Conservation (phyloP, 2,797 vertebrate species). For the Mareca strepera region DNA sequence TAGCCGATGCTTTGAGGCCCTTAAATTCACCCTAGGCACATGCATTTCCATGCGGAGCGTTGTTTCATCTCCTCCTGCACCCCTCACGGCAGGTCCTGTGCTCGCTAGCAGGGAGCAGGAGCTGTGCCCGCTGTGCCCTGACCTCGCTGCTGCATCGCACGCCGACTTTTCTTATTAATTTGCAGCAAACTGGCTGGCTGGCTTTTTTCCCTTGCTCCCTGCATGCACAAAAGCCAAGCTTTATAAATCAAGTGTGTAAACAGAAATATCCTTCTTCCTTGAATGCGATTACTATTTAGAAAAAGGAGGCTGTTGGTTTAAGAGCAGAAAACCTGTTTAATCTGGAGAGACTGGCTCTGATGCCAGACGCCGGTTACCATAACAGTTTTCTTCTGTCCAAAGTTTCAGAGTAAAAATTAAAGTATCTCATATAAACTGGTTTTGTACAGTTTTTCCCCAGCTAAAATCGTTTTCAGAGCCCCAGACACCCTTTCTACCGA, state of each 20-base stretch:
- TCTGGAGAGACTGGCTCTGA: not conserved
- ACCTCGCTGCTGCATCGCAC: rapidly evolving
- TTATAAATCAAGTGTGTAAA: conserved; percentile 5
- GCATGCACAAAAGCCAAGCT: not conserved
- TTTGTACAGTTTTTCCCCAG: not conserved
- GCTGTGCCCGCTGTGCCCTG: rapidly evolving
- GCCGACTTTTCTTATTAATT: not conserved
- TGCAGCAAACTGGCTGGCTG: not conserved
- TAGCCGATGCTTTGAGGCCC: not conserved
- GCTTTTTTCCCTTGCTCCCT: not conserved
- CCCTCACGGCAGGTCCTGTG: rapidly evolving
- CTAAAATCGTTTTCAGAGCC: not conserved
- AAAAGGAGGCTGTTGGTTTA: not conserved
- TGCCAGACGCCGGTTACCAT: not conserved
- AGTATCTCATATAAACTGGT: not conserved
- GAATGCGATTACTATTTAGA: not conserved
- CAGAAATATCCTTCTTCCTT: not conserved
- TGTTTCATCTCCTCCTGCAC: not conserved
- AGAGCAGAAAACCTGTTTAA: not conserved
- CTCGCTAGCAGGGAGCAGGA: not conserved
- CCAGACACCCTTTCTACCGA: not conserved
- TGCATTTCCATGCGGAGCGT: too few species aligned
- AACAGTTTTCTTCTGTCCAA: not conserved
- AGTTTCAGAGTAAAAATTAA: not conserved
- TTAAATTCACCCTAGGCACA: not conserved